Base-by-base conservation (phyloP, 2,113 vertebrate species). In the Channa argus region DNA sequence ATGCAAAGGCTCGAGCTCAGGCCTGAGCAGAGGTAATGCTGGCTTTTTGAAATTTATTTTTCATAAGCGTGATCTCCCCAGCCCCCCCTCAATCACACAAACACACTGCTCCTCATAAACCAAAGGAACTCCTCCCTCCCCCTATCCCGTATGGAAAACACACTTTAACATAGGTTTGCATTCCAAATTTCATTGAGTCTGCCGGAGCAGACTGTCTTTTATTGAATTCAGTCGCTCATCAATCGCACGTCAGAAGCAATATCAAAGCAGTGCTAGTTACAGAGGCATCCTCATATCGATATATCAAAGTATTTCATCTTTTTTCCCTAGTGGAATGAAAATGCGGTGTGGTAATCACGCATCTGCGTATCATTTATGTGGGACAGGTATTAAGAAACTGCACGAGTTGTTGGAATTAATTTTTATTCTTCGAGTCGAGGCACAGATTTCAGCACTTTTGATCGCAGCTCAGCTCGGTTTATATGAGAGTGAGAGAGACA, bases 31-130 rank as follows among this genome's bases (percentile, higher is more conserved):
- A 90, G 91, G 91, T 90, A 90, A 92, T 93, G 89, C 92, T 91
- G 91, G 91, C 87, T 94, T 93, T 94, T 92, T 88, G 91, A 91
- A 94, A 92, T 93, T 92, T 92, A 92, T 92, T 92, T 93, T 94
- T 91, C 87, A 92, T 91, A 89, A 90, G 87, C 56, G 9, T 75
- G 85, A 90, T 82, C 82, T 24, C 78, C 82, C 71, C 80, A 50
- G 41, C 41, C n/a, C 58, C n/a, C 58, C 60, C 4, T 70, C 63
- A 58, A 51, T 70, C 63, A 66, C 52, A 44, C 11, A 61, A 5
- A 52, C 54, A 5, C n/a, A 13, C 15, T 37, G 53, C 68, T 77
- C 45, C 71, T 73, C 55, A 82, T 71, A 86, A 64, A 50, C 38
- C 24, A 37, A 33, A 15, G 60, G 69, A 73, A 64, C 54, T 47